phyloP scores from a whole-genome alignment of 64 coral and sea anemone genomes.

The Stylophora pistillata region DNA sequence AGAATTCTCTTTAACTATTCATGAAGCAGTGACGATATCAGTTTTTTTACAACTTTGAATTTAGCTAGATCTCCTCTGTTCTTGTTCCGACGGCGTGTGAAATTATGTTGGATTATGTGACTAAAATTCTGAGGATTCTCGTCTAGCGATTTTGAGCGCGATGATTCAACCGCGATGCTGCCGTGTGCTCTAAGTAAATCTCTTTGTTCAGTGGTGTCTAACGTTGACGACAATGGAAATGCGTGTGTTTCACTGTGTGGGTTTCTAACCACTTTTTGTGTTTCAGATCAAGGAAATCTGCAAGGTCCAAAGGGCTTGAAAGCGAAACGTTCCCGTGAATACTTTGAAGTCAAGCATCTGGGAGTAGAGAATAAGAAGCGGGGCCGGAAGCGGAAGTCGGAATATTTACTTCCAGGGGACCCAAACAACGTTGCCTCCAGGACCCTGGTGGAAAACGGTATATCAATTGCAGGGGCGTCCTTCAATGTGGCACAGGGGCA shows the following conservation, averaged over 20 bases:
- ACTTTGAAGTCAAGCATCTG: conserved; percentile 98
- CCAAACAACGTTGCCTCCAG: conserved; percentile 25
- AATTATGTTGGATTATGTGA: neutral
- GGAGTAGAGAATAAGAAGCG: conserved; percentile 97
- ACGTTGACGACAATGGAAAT: neutral
- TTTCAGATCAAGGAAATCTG: conserved; percentile 95
- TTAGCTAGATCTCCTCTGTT: conserved; percentile 21
- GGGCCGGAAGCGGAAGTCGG: conserved; percentile 87
- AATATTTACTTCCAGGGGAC: conserved; percentile 37
- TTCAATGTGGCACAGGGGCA: conserved; percentile 29
- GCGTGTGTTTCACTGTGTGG: neutral
- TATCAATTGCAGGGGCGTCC: conserved; percentile 17
- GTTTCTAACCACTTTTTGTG: neutral
- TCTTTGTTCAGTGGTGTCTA: neutral
- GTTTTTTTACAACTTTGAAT: conserved; percentile 29
- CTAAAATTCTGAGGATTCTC: neutral
- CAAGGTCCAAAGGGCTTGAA: conserved; percentile 96
- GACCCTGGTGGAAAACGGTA: conserved; percentile 31
- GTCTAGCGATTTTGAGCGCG: neutral
- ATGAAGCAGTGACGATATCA: conserved; percentile 16
- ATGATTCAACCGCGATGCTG: neutral
- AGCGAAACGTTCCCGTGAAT: conserved; percentile 96
- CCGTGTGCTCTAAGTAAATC: neutral
- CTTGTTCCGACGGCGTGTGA: neutral
- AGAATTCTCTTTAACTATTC: conserved; percentile 7